A percentile compares a stretch with the other conserved stretches of the same genome.
Evolutionary conservation across 2,113 vertebrate genomes (phyloP).

Genomic region (Aramus guarauna): DNA sequence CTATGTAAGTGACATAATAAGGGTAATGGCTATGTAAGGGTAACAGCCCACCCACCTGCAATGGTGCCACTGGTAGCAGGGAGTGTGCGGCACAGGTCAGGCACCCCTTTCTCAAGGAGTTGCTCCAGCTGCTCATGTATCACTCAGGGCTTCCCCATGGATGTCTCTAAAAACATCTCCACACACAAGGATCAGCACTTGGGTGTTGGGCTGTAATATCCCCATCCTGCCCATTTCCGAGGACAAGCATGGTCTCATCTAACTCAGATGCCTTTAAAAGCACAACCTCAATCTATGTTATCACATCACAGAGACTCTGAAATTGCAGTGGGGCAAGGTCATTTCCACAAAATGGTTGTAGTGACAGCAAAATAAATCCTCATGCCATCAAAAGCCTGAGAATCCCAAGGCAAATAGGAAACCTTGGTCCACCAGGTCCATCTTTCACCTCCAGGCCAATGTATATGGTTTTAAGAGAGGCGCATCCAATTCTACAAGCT

Average conservation of each 20-base stretch:
- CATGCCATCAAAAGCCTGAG: background rate
- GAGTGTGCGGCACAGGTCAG: background rate
- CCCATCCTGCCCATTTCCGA: background rate
- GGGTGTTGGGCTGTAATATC: background rate
- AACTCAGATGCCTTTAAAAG: background rate
- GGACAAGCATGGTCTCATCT: accelerated
- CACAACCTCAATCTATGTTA: background rate
- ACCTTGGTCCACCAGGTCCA: background rate
- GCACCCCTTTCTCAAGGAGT: background rate
- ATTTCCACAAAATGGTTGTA: background rate
- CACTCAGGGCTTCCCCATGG: background rate
- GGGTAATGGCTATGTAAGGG: too few species aligned
- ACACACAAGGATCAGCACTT: background rate
- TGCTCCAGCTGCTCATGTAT: background rate
- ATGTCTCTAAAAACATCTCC: background rate
- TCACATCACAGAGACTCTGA: background rate
- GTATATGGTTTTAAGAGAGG: background rate
- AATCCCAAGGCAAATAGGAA: background rate
- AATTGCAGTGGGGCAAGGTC: background rate
- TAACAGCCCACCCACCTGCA: background rate
- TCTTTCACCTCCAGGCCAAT: background rate
- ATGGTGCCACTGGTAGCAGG: accelerated
- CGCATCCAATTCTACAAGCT: background rate
- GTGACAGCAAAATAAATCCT: background rate
- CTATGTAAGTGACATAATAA: too few species aligned